These are phyloP conservation scores for Oasisia sp. DNA, from an alignment of 2,888 invertebrate genomes.

Conservation along the genomic window DNA sequence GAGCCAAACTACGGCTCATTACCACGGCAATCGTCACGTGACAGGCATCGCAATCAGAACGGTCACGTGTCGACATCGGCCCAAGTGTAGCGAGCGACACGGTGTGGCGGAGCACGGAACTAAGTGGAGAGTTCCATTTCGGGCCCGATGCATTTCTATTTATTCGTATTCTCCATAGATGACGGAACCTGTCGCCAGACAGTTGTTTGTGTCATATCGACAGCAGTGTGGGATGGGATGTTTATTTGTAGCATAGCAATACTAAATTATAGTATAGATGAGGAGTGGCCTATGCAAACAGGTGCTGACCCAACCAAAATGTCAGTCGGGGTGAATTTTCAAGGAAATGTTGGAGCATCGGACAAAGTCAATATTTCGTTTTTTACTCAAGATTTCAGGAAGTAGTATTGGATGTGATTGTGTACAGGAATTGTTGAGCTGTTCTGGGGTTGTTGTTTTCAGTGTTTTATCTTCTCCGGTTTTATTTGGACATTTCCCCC, in stretches of 20 bases:
- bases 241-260: background rate
- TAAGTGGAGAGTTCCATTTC: background rate
- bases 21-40: constrained; percentile 6
- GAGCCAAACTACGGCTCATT: background rate
- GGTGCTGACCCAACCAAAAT: background rate
- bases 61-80: background rate
- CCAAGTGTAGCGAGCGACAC: background rate
- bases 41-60: background rate
- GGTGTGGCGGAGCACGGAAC: background rate
- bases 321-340: background rate
- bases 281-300: background rate
- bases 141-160: constrained; percentile 17
- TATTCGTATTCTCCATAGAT: background rate
- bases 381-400: constrained; percentile 8
- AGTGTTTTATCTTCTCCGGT: background rate
- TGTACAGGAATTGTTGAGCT: background rate
- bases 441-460: background rate
- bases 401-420: background rate
- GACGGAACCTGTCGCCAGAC: background rate
- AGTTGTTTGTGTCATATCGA: background rate
- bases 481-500: background rate
- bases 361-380: background rate
- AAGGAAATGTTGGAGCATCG: background rate
- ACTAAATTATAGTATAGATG: background rate
- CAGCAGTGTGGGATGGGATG: background rate